These are phyloP conservation scores for Aegotheles bennettii DNA, from an alignment of 2,113 vertebrate genomes.

Conservation along the genomic window DNA sequence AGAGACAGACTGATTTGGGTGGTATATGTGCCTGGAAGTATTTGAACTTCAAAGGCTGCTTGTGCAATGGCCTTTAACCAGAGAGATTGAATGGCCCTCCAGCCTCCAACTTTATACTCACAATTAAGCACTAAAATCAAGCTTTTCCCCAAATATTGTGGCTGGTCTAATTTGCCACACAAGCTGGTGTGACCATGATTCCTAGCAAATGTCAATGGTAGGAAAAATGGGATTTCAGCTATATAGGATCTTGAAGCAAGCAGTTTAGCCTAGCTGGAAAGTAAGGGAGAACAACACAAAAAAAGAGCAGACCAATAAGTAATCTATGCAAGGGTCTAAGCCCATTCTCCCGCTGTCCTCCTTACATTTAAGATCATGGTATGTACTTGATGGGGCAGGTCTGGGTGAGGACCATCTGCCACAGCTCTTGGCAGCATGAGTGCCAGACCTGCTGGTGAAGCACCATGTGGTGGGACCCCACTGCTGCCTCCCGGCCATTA, in stretches of 20 bases:
- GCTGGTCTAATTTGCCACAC: neutral
- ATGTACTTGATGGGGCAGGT: rapidly evolving
- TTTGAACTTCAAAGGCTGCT: conserved; percentile 1
- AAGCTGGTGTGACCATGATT: neutral
- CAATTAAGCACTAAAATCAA: neutral
- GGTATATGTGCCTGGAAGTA: neutral
- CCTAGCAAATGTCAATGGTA: neutral
- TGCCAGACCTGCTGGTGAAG: neutral
- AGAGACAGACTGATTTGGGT: neutral
- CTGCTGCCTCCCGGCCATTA: rapidly evolving
- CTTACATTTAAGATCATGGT: rapidly evolving
- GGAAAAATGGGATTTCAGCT: neutral
- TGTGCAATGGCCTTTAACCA: neutral
- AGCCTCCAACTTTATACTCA: neutral
- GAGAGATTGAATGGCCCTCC: neutral
- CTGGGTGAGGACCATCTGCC: neutral
- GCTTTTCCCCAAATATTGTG: neutral
- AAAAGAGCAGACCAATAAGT: neutral
- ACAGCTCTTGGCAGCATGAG: neutral
- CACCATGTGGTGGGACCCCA: neutral
- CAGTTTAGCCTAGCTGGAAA: neutral
- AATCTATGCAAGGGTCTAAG: neutral
- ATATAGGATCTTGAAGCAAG: neutral
- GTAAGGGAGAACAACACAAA: neutral
- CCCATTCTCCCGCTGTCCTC: neutral